Conservation (phyloP, 2,888 invertebrate genomes). For the Patella pellucida region DNA sequence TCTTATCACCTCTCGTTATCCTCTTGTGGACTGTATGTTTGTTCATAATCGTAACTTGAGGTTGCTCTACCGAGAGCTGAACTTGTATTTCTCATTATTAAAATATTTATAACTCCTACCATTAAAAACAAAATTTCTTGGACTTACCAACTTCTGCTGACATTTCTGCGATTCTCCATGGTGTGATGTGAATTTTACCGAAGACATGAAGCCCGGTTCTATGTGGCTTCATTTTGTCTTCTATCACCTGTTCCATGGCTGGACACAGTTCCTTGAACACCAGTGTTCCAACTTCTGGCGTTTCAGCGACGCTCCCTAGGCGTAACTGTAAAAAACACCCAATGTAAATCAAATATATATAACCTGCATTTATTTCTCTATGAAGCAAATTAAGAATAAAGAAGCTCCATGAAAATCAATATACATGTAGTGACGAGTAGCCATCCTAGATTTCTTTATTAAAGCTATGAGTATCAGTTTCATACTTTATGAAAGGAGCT, state of each 20-base stretch:
- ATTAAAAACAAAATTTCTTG: no score
- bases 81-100: no score
- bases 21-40: no score
- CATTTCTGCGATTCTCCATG: constrained; percentile 91
- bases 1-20: no score
- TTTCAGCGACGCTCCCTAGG: constrained; percentile 63
- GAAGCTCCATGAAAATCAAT: not conserved
- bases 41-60: no score
- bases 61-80: no score
- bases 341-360: not conserved
- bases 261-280: constrained; percentile 83
- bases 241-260: constrained; percentile 85
- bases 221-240: constrained; percentile 86
- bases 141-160: constrained; percentile 82
- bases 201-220: constrained; percentile 82
- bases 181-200: constrained; percentile 87
- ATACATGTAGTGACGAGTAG: no score
- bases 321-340: constrained; percentile 50
- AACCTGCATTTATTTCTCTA: no score
- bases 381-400: not conserved
- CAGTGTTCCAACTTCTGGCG: constrained; percentile 74
- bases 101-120: no score
- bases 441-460: no score
- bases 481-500: no score
- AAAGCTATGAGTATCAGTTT: no score